Evolutionary conservation across 2,113 vertebrate genomes (phyloP), one percentile per base, ranked within the genome.

Genomic region (Gracilinanus agilis): DNA sequence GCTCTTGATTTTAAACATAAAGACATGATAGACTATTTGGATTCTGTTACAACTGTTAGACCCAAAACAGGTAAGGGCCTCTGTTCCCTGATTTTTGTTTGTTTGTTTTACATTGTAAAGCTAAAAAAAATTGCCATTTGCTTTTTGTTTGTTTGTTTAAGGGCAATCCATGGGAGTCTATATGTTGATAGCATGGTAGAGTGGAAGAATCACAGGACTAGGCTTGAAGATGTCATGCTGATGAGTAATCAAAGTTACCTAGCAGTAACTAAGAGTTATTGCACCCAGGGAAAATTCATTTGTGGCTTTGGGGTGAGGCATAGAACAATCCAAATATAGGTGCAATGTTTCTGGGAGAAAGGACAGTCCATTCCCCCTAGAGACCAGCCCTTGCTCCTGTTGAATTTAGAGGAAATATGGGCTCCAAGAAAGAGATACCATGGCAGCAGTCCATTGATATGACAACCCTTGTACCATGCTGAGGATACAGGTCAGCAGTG

Each of bases 21-120:
- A 97, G 99, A 99, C 91, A 98, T 99, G 95, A 99, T 99, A 91
- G 98, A 98, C 91, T 99, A 99, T 93, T 98, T 99, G 98, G 99
- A 99, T 98, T 98, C 99, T 53, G 98, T 99, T 96, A 99, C 99
- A 92, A 99, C 99, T 0, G 98, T 99, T 93, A 98, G 99, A 90
- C 99, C 99, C 3, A 99, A 99, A 97, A 98, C 99, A 98, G 99
- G 99, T 99, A 98, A 88, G 98, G 56, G 96, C n/a, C 19, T 0
- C 56, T n/a, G 5, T 75, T 13, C 61, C n/a, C 34, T 75, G 19
- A 16, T 23, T 83, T 83, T 40, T 40, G 58, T 49, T 49, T 49
- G 49, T 13, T 67, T 67, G 58, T 29, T 29, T 67, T 67, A 11
- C 58, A 67, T 13, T 34, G 27, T 11, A 67, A 67, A 67, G 58